A percentile compares a stretch with the other conserved stretches of the same genome.
Evolutionary conservation across 2,113 vertebrate genomes (phyloP).

Genomic region (Tenrec ecaudatus): DNA sequence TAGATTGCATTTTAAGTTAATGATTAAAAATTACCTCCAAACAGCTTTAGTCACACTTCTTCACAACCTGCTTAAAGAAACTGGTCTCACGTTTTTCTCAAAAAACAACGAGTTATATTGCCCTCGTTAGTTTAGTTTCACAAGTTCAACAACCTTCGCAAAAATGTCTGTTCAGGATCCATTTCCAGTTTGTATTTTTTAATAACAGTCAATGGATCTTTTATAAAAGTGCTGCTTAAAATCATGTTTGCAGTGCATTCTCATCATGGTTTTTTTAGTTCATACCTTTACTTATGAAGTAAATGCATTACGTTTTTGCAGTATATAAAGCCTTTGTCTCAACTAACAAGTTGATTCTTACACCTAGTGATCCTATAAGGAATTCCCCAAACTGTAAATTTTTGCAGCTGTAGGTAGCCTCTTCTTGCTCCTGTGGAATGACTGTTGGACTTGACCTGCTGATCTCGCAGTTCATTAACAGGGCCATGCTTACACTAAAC

Average conservation of each 20-base stretch:
- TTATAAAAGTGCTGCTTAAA: background rate
- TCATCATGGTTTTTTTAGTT: background rate
- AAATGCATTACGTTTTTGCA: background rate
- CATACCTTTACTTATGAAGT: background rate
- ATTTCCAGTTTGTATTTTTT: background rate
- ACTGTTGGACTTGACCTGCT: no score
- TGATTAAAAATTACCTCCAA: background rate
- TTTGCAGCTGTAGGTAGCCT: no score
- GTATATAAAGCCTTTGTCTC: background rate
- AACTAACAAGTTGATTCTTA: no score
- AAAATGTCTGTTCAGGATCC: background rate
- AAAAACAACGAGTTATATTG: background rate
- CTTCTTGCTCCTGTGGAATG: no score
- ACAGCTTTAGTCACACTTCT: background rate
- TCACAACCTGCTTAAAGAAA: background rate
- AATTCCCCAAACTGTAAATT: no score
- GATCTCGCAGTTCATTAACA: no score
- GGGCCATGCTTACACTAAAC: no score
- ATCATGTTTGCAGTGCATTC: fast-evolving
- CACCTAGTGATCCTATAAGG: no score
- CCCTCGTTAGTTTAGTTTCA: background rate
- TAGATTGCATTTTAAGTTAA: background rate
- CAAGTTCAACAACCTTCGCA: background rate
- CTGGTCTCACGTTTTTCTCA: background rate
- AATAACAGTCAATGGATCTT: background rate